Evolutionary conservation across 2,888 invertebrate species (phyloP).

Genomic region (Iphiclides podalirius): DNA sequence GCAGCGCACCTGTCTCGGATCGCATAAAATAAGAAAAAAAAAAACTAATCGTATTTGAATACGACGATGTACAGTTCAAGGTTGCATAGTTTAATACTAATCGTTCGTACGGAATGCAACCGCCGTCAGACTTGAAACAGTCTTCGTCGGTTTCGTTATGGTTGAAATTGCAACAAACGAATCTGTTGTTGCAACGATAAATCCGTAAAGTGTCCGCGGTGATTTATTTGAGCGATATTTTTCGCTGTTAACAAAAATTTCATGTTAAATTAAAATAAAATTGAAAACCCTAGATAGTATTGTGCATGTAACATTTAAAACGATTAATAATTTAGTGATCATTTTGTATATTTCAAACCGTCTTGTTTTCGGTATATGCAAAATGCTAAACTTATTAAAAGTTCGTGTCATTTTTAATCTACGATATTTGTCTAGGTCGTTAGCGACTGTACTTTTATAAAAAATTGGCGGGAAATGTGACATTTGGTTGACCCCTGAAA

Average conservation of each 20-base stretch:
- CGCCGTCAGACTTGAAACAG: background rate
- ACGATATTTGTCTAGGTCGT: too few species aligned
- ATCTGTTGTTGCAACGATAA: background rate
- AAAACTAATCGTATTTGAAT: constrained; percentile 10
- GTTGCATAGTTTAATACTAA: constrained; percentile 10
- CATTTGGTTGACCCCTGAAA: too few species aligned
- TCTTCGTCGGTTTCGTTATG: background rate
- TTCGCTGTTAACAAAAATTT: background rate
- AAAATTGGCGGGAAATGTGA: too few species aligned
- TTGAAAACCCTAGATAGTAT: background rate
- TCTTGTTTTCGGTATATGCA: too few species aligned
- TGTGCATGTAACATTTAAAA: background rate
- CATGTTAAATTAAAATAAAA: background rate
- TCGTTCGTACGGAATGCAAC: constrained; percentile 2
- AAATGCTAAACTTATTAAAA: background rate
- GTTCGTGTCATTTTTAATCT: too few species aligned
- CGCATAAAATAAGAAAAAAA: constrained; percentile 4
- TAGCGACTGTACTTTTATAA: too few species aligned
- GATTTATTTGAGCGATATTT: background rate
- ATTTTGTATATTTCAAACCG: background rate
- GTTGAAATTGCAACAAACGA: background rate
- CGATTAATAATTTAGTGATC: background rate
- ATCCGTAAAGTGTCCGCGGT: background rate
- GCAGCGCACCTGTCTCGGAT: constrained; percentile 2
- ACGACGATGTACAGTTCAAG: constrained; percentile 15